Evolutionary conservation across 2,113 vertebrate species (phyloP).

Genomic region (Meleagris gallopavo): DNA sequence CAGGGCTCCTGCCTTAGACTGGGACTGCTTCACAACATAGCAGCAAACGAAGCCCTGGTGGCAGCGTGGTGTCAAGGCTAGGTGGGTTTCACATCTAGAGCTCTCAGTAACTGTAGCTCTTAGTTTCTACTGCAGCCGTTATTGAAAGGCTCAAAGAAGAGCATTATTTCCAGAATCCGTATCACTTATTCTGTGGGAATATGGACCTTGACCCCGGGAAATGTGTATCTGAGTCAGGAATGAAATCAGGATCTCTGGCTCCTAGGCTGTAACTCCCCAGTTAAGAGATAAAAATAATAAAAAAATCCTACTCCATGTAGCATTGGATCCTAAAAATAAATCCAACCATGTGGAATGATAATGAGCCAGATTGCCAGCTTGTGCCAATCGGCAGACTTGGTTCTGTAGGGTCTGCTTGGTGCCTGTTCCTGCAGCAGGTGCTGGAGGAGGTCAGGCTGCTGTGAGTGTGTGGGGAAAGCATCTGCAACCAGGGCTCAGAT

Average conservation of each 20-base stretch:
- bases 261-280: neutral
- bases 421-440: slow-evolving; percentile 1
- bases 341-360: slow-evolving; percentile 60
- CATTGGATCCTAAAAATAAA: slow-evolving; percentile 60
- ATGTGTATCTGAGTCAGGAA: neutral
- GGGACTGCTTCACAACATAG: too few relatives aligned
- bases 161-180: too few relatives aligned
- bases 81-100: too few relatives aligned
- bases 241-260: neutral
- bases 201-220: too few relatives aligned
- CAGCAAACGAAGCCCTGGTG: too few relatives aligned
- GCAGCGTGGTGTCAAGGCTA: too few relatives aligned
- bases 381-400: slow-evolving; percentile 34
- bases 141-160: too few relatives aligned
- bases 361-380: slow-evolving; percentile 44
- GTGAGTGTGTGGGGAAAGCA: neutral
- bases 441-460: neutral
- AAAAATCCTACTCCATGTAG: neutral
- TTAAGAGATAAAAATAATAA: neutral
- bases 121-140: too few relatives aligned
- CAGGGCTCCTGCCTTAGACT: too few relatives aligned
- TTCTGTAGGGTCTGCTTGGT: slow-evolving; percentile 26
- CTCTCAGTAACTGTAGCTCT: too few relatives aligned
- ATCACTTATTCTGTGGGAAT: too few relatives aligned
- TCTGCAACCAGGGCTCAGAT: neutral